Percentiles rank a stretch among this genome's conserved stretches.
phyloP scores from a whole-genome alignment of 64 coral and sea anemone genomes.

The Montipora cactus region DNA sequence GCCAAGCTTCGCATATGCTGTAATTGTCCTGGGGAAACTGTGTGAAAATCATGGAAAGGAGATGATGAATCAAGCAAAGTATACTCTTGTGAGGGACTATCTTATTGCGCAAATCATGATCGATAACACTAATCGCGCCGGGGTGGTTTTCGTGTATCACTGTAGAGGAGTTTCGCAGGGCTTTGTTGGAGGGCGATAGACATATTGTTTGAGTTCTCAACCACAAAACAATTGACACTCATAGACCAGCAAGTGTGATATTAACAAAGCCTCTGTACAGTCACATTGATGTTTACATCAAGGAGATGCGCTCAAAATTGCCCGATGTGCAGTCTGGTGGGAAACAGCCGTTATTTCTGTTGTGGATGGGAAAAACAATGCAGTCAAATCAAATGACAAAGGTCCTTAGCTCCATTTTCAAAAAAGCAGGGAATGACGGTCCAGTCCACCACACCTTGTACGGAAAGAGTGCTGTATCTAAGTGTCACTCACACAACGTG shows the following conservation, averaged over 20 bases:
- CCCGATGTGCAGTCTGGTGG: not conserved
- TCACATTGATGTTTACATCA: constrained; percentile 61
- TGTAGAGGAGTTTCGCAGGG: constrained; percentile 42
- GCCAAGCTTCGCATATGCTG: constrained; percentile 21
- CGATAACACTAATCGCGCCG: constrained; percentile 56
- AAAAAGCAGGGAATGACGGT: constrained; percentile 53
- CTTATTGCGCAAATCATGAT: constrained; percentile 46
- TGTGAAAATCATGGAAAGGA: not conserved
- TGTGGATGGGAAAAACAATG: constrained; percentile 55
- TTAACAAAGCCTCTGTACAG: constrained; percentile 53
- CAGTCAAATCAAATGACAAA: constrained; percentile 65
- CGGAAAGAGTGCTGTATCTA: constrained; percentile 62
- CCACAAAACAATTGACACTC: too few relatives aligned
- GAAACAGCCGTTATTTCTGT: constrained; percentile 28
- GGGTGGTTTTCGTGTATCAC: constrained; percentile 63
- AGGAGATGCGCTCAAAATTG: constrained; percentile 30
- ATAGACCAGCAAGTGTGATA: constrained; percentile 58
- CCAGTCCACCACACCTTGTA: constrained; percentile 46
- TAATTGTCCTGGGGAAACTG: constrained; percentile 6
- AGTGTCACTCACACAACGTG: constrained; percentile 24
- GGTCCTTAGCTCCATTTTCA: constrained; percentile 58
- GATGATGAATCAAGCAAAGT: constrained; percentile 44
- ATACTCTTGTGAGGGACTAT: constrained; percentile 64
- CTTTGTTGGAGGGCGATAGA: constrained; percentile 45
- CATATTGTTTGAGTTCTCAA: too few relatives aligned